Base-by-base conservation (phyloP, 2,113 vertebrate genomes). In the Stercorarius parasiticus region DNA sequence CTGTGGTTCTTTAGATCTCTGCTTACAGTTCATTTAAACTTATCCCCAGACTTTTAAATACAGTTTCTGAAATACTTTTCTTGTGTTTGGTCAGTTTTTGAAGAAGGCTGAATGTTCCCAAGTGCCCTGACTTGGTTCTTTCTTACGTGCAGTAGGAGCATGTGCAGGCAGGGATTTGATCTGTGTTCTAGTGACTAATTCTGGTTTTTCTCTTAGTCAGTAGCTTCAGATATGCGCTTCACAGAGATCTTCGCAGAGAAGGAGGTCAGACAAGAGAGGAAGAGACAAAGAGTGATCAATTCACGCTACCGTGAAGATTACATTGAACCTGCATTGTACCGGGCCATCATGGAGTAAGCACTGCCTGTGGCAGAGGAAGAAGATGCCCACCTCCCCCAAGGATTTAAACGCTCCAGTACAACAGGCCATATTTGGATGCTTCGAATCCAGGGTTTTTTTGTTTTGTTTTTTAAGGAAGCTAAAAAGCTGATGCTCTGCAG, bases 201-300 rank as follows among this genome's bases (percentile, higher is more conserved):
- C 77, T 80, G 69, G 9, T 78, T 56, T 95, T 96, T 91, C 82
- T 94, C 70, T 7, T 95, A 99, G 99, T 99, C 99, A 4, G 98
- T 99, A 97, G 99, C 99, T 15, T 99, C 99, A 26, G 99, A 99
- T 96, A 99, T 99, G 99, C 99, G 99, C 55, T 99, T 99, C 82
- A 99, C 99, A 9, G 99, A 99, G 97, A 98, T 99, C 97, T 99
- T 99, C 42, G 97, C 99, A 0, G 98, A 99, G 97, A 98, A 98
- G 84, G 98, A 99, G 25, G 99, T 99, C 86, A 99, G 99, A 66
- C 98, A 99, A 97, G 99, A 98, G 97, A 98, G 99, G 97, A 99
- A 99, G 98, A 98, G 99, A 85, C 99, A 99, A 42, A 98, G 99
- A 52, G 99, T 99, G 85, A 98, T 99, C 98, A 99, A 99, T 98